Conservation (phyloP, 2,888 invertebrate genomes). For the Dynastes hyllus region DNA sequence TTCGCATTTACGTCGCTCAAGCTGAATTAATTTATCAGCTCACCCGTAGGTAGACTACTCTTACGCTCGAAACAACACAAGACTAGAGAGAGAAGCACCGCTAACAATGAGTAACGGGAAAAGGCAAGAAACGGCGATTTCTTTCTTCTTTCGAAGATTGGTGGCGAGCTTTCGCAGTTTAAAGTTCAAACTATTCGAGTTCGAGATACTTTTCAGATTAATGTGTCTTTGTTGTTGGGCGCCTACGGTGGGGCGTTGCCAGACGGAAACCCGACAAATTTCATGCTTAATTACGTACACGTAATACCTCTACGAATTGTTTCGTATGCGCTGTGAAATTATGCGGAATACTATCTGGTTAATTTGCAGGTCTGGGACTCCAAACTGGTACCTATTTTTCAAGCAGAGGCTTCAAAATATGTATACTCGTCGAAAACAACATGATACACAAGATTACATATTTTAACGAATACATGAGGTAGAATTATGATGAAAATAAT, state of each 20-base stretch:
- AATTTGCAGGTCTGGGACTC: background rate
- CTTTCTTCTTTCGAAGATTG: constrained; percentile 18
- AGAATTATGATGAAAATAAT: too few species aligned
- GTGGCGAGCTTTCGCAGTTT: constrained; percentile 39
- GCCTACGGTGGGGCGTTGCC: background rate
- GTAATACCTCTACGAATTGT: constrained; percentile 17
- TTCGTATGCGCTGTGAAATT: background rate
- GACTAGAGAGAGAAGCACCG: background rate
- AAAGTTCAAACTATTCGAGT: constrained; percentile 52
- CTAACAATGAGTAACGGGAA: background rate
- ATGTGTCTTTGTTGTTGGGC: constrained; percentile 53
- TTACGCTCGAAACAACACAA: background rate
- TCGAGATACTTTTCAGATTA: constrained; percentile 55
- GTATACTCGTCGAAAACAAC: too few species aligned
- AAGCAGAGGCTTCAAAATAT: too few species aligned
- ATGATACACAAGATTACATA: too few species aligned
- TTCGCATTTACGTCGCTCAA: constrained; percentile 40
- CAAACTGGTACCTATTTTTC: too few species aligned
- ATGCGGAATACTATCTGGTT: background rate
- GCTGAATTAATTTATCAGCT: constrained; percentile 43
- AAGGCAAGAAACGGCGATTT: constrained; percentile 1
- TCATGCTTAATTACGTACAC: constrained; percentile 23
- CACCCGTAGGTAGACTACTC: background rate
- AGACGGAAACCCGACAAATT: constrained; percentile 35
- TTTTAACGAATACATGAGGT: too few species aligned